phyloP scores from a whole-genome alignment of 2,888 invertebrate genomes.

The Galerucella calmariensis region DNA sequence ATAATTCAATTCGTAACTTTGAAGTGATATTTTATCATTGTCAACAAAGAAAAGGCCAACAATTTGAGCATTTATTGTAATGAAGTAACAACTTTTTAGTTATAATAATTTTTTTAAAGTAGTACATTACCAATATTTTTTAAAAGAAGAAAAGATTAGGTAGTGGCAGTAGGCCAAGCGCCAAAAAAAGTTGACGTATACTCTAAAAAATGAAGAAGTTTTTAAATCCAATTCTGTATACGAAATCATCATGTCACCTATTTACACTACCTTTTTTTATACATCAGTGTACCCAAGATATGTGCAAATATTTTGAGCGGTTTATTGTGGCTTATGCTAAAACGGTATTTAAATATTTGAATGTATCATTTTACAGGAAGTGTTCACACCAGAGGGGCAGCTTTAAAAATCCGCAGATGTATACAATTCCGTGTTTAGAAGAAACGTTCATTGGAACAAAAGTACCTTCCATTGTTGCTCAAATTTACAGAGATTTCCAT shows the following conservation, averaged over 20 bases:
- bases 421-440: neutral
- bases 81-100: no score
- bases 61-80: no score
- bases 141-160: no score
- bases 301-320: slow-evolving; percentile 35
- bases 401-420: slow-evolving; percentile 13
- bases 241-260: neutral
- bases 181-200: no score
- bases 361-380: slow-evolving; percentile 25
- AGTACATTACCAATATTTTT: no score
- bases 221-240: neutral
- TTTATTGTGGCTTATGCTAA: slow-evolving; percentile 25
- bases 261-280: slow-evolving; percentile 14
- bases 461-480: no score
- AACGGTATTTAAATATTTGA: slow-evolving; percentile 21
- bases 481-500: no score
- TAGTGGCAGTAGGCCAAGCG: no score
- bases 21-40: no score
- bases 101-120: no score
- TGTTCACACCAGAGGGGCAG: slow-evolving; percentile 14
- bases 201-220: neutral
- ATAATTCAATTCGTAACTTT: no score
- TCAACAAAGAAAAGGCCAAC: no score
- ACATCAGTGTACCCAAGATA: slow-evolving; percentile 18
- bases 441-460: neutral